A percentile compares a stretch with the other conserved stretches of the same genome.
phyloP scores from a whole-genome alignment of 2,113 vertebrate species.

The Heterotis niloticus region DNA sequence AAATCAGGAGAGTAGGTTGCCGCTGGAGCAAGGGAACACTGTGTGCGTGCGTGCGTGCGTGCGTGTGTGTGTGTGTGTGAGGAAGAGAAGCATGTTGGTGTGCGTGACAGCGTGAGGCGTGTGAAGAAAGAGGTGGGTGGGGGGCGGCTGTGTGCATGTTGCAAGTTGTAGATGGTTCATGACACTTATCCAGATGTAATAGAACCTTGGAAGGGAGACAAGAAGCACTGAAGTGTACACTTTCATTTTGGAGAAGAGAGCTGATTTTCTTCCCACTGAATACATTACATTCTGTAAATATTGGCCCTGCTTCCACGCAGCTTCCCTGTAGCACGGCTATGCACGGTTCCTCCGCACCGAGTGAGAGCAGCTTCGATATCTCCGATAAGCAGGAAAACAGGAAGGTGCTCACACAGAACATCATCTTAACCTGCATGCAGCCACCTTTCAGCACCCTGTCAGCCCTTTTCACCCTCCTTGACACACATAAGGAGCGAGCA shows the following conservation, averaged over 20 bases:
- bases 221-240: neutral
- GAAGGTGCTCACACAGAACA: too few relatives aligned
- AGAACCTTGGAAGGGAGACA: neutral
- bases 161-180: slow-evolving; percentile 1
- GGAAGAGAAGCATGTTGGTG: slow-evolving; percentile 3
- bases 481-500: neutral
- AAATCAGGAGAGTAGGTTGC: too few relatives aligned
- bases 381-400: neutral
- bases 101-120: slow-evolving; percentile 19
- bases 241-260: neutral
- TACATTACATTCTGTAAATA: neutral
- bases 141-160: neutral
- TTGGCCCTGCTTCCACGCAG: neutral
- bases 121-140: neutral
- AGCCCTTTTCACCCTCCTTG: neutral
- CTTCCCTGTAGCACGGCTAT: neutral
- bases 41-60: neutral
- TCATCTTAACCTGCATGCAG: neutral
- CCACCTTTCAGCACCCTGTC: neutral
- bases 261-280: neutral
- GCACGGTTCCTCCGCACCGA: neutral
- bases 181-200: slow-evolving; percentile 4
- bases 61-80: neutral
- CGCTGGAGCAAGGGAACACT: too few relatives aligned
- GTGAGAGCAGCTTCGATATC: neutral